These are phyloP conservation scores for Fulmarus glacialis DNA, from an alignment of 2,113 vertebrate species.

Conservation along the genomic window DNA sequence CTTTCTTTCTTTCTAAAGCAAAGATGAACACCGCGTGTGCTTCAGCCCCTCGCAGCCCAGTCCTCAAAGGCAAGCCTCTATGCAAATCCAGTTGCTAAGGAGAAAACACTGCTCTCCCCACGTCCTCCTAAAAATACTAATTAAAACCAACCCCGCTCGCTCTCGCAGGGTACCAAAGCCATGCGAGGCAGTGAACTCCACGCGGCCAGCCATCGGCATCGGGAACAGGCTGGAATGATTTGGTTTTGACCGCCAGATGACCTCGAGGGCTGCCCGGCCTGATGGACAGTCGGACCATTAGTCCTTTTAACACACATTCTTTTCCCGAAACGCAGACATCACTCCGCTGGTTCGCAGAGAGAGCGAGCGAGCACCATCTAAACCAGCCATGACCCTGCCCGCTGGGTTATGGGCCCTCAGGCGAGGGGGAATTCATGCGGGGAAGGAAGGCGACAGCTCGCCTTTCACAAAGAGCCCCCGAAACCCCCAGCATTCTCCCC, in stretches of 20 bases:
- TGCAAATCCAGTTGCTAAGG: slow-evolving; percentile 70
- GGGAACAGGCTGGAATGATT: slow-evolving; percentile 74
- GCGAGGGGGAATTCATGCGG: slow-evolving; percentile 24
- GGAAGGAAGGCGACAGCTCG: background rate
- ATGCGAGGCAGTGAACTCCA: slow-evolving; percentile 49
- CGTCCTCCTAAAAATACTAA: background rate
- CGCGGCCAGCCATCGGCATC: slow-evolving; percentile 17
- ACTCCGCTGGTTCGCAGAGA: slow-evolving; percentile 28
- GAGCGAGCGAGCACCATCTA: background rate
- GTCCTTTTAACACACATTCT: slow-evolving; percentile 80
- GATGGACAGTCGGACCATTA: slow-evolving; percentile 78
- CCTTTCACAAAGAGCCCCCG: slow-evolving; percentile 26
- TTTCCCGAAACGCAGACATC: slow-evolving; percentile 69
- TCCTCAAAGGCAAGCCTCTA: background rate
- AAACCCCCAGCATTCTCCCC: background rate
- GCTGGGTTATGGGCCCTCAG: slow-evolving; percentile 38
- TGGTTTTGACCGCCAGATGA: slow-evolving; percentile 83
- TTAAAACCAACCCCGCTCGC: background rate
- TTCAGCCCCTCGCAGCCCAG: slow-evolving; percentile 24
- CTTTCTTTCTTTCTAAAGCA: background rate
- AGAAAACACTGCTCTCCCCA: slow-evolving; percentile 43
- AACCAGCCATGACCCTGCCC: slow-evolving; percentile 58
- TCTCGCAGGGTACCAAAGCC: slow-evolving; percentile 40
- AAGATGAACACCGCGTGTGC: background rate
- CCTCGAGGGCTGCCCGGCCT: slow-evolving; percentile 75